These are phyloP conservation scores for Eubasilissa regina DNA, from an alignment of 1,140 invertebrate genomes.

Conservation along the genomic window DNA sequence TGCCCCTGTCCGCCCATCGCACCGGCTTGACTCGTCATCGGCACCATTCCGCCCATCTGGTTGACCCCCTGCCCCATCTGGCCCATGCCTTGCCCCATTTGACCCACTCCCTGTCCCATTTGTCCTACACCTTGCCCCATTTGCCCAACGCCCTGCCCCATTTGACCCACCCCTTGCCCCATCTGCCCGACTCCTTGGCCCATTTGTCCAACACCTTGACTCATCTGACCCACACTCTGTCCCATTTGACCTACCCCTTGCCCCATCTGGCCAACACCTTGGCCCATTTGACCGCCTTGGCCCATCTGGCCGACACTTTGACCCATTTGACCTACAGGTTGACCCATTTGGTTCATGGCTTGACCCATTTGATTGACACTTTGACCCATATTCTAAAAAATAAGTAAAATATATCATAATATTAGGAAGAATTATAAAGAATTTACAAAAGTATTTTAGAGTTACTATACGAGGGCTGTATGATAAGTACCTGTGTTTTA, in stretches of 20 bases:
- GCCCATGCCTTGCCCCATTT: slow-evolving; percentile 65
- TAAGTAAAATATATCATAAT: not conserved
- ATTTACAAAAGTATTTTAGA: too few relatives aligned
- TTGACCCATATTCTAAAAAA: slow-evolving; percentile 65
- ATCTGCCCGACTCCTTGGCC: slow-evolving; percentile 63
- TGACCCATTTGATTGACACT: slow-evolving; percentile 60
- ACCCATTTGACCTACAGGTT: slow-evolving; percentile 64
- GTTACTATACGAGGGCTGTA: too few relatives aligned
- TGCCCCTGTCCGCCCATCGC: slow-evolving; percentile 72
- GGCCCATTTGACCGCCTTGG: slow-evolving; percentile 67
- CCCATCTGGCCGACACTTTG: slow-evolving; percentile 67
- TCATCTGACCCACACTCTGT: slow-evolving; percentile 69
- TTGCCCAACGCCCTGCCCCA: slow-evolving; percentile 66
- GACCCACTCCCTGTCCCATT: slow-evolving; percentile 67
- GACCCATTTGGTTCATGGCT: slow-evolving; percentile 62
- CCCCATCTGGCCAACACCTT: slow-evolving; percentile 67
- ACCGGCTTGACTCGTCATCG: slow-evolving; percentile 68
- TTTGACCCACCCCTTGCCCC: slow-evolving; percentile 70
- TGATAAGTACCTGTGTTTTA: too few relatives aligned
- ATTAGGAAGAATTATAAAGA: too few relatives aligned
- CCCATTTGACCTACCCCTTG: slow-evolving; percentile 64
- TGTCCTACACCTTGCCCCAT: slow-evolving; percentile 62
- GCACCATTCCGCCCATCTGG: slow-evolving; percentile 65
- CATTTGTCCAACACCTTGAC: slow-evolving; percentile 70
- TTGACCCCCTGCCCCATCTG: slow-evolving; percentile 64